Percentiles rank a stretch among this genome's conserved stretches.
Evolutionary conservation across 2,797 vertebrate species (phyloP).

Genomic region (Scyliorhinus canicula): DNA sequence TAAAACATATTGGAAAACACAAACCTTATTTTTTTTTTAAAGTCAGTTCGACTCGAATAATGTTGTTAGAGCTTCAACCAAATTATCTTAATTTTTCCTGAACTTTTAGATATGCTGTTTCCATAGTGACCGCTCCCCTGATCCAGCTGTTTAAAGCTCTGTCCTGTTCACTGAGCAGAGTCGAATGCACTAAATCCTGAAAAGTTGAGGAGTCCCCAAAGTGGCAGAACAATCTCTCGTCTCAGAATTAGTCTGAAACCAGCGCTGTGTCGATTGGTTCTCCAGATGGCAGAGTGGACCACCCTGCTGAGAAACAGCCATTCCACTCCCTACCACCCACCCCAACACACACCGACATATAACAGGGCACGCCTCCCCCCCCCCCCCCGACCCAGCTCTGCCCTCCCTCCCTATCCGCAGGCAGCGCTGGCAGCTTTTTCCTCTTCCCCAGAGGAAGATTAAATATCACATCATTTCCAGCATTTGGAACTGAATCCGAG

Average conservation of each 20-base stretch:
- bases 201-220: constrained; percentile 94
- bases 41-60: not conserved
- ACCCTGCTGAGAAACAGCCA: constrained; percentile 80
- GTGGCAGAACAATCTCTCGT: constrained; percentile 88
- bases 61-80: constrained; percentile 45
- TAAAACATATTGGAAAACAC: not conserved
- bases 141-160: constrained; percentile 95
- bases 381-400: constrained; percentile 57
- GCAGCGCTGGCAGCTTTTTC: not conserved
- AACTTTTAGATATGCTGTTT: constrained; percentile 89
- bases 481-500: not conserved
- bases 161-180: constrained; percentile 89
- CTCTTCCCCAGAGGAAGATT: not conserved
- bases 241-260: constrained; percentile 91
- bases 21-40: not conserved
- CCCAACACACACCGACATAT: constrained; percentile 63
- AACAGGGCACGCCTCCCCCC: constrained; percentile 80
- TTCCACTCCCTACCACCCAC: constrained; percentile 47
- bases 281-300: constrained; percentile 76
- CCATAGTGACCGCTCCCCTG: constrained; percentile 89
- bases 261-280: constrained; percentile 95
- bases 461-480: not conserved
- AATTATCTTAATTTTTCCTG: constrained; percentile 88
- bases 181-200: constrained; percentile 98
- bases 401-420: not conserved